phyloP scores from a whole-genome alignment of 2,797 vertebrate genomes.

The Dicrostonyx torquatus region DNA sequence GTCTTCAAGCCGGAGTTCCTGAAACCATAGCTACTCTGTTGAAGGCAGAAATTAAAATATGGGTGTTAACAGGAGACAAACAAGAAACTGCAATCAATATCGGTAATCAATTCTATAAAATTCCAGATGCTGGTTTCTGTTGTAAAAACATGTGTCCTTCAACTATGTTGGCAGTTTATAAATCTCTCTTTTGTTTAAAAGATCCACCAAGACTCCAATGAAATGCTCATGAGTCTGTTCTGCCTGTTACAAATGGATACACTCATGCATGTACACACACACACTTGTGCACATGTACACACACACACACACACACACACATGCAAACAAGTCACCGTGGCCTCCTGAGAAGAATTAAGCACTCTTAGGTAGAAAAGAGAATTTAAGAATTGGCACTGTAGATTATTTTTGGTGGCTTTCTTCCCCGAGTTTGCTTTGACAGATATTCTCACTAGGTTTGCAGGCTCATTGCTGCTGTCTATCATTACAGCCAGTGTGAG shows the following conservation, averaged over 20 bases:
- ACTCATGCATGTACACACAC: background rate
- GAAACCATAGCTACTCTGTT: slow-evolving; percentile 97
- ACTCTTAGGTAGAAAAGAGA: background rate
- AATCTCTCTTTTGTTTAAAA: slow-evolving; percentile 7
- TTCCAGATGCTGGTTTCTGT: background rate
- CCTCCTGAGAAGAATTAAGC: background rate
- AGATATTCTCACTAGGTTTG: background rate
- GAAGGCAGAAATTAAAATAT: slow-evolving; percentile 97
- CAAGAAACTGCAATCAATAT: slow-evolving; percentile 99
- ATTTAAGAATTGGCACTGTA: background rate
- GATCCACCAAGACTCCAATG: background rate
- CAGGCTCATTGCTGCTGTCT: background rate
- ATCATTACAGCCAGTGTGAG: background rate
- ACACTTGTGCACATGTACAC: background rate
- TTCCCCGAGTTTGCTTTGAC: background rate
- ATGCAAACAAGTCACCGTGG: background rate
- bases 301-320: background rate
- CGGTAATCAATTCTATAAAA: slow-evolving; percentile 86
- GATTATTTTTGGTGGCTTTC: background rate
- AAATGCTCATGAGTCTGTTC: background rate
- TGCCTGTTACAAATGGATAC: background rate
- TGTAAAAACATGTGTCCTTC: background rate
- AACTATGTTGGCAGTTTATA: background rate
- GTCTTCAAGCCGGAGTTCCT: slow-evolving; percentile 95
- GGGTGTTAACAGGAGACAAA: slow-evolving; percentile 98